These are phyloP conservation scores for Dione juno DNA, from an alignment of 2,888 invertebrate genomes.

Conservation along the genomic window DNA sequence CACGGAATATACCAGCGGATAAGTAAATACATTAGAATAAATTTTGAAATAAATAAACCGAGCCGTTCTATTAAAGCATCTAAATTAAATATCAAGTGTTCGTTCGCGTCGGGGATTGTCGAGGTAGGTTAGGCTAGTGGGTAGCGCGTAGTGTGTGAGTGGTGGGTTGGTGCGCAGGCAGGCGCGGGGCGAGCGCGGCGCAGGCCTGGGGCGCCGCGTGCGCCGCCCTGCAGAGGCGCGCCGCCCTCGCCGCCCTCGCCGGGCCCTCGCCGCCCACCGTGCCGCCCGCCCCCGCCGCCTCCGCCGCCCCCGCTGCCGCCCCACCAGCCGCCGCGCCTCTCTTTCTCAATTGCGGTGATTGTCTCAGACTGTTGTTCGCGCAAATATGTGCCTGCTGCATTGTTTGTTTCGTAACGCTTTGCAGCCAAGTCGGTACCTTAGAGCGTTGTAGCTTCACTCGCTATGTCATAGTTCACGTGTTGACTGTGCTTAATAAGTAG, in stretches of 20 bases:
- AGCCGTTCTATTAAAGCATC: not conserved
- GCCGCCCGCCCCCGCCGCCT: conserved; percentile 12
- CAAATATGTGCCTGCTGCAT: not conserved
- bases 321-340: conserved; percentile 37
- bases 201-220: conserved; percentile 48
- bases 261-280: conserved; percentile 27
- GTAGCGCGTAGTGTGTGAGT: conserved; percentile 6
- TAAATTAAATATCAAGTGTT: not conserved
- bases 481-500: not conserved
- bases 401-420: not conserved
- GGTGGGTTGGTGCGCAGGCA: not conserved
- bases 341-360: conserved; percentile 58
- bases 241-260: conserved; percentile 41
- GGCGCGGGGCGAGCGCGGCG: conserved; percentile 49
- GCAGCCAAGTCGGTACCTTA: conserved; percentile 8
- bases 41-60: not conserved
- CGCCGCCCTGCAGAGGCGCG: conserved; percentile 50
- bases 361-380: conserved; percentile 24
- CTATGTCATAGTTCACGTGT: not conserved
- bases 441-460: conserved; percentile 10
- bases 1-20: not conserved
- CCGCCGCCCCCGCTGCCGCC: conserved; percentile 24
- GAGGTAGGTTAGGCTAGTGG: conserved; percentile 20
- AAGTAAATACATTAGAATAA: not conserved
- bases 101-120: not conserved